These are phyloP conservation scores for Amorpha juglandis DNA, from an alignment of 2,888 invertebrate species.

Conservation along the genomic window DNA sequence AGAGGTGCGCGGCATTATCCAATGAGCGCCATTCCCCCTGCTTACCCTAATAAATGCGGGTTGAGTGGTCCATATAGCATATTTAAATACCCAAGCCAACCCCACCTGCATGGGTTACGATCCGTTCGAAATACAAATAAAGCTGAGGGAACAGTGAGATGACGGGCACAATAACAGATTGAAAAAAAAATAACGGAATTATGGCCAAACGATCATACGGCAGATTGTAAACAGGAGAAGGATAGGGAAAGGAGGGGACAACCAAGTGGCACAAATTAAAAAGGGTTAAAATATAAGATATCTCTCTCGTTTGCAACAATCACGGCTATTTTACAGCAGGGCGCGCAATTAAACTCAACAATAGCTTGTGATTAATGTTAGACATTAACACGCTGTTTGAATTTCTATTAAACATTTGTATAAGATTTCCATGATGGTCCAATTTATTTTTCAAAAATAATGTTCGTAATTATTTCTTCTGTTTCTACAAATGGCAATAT, in stretches of 20 bases:
- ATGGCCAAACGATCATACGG: not conserved
- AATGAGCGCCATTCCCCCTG: too few relatives aligned
- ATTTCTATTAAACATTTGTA: conserved; percentile 24
- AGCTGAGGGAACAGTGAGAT: too few relatives aligned
- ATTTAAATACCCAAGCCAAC: too few relatives aligned
- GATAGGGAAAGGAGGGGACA: not conserved
- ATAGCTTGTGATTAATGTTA: conserved; percentile 49
- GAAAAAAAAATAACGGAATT: too few relatives aligned
- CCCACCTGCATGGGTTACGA: too few relatives aligned
- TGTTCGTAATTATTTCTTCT: not conserved
- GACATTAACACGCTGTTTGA: conserved; percentile 39
- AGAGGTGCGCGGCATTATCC: too few relatives aligned
- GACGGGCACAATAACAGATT: too few relatives aligned
- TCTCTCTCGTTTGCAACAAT: conserved; percentile 34
- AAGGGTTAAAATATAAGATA: conserved; percentile 31
- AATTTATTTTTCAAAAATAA: not conserved
- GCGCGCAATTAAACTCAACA: conserved; percentile 48
- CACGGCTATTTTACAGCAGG: conserved; percentile 38
- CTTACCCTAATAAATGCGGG: too few relatives aligned
- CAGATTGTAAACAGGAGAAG: too few relatives aligned
- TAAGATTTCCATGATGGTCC: conserved; percentile 8
- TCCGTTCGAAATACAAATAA: too few relatives aligned
- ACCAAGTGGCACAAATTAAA: conserved; percentile 16
- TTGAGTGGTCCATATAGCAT: too few relatives aligned
- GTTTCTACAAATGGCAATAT: not conserved